Base-by-base conservation (phyloP, 2,113 vertebrate species). In the Benitochromis conjunctus region DNA sequence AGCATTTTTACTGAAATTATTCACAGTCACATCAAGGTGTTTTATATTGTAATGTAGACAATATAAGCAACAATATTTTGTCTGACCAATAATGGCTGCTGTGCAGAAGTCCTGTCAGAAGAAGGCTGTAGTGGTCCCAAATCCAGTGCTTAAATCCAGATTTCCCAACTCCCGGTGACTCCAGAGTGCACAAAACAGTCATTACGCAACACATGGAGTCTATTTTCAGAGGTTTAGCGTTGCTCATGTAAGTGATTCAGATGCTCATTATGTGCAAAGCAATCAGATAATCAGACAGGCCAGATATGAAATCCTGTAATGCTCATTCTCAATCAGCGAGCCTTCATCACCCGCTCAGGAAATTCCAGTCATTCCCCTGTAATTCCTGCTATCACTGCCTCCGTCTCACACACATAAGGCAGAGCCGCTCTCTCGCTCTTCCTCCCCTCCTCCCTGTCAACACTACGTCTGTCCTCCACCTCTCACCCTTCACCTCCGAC, bases 361-460 rank as follows among this genome's bases (percentile, higher is more conserved):
- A 78, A 84, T 84, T 62, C 71, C 82, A 19, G 13, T 38, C 56
- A 77, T 83, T 62, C 82, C 69, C 54, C 41, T 5, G 43, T 54
- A 58, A 64, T 55, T 62, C 57, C 21, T 64, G 16, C 43, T 16
- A 54, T 78, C 46, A 7, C 18, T 78, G 81, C 19, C 24, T 26
- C 53, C 4, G n/a, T 53, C 31, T 64, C 48, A 81, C 64, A 71
- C 64, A 71, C 38, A 16, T 43, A 38, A 38, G n/a, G 36, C 64
- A 41, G 12, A 69, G 38, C 34, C 64, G 16, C 21, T 26, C 41
- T 71, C 21, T 71, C 8, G 6, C 16, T n/a, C 21, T 41, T 46
- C 69, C 29, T 58, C 26, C 5, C 36, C 29, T 48, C 76, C 54
- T 58, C 29, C 83, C 24, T 84, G 88, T 89, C 91, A 84, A 48